Evolutionary conservation across 2,113 vertebrate genomes (phyloP), one percentile per base, ranked within the genome.

Genomic region (Psophia crepitans): DNA sequence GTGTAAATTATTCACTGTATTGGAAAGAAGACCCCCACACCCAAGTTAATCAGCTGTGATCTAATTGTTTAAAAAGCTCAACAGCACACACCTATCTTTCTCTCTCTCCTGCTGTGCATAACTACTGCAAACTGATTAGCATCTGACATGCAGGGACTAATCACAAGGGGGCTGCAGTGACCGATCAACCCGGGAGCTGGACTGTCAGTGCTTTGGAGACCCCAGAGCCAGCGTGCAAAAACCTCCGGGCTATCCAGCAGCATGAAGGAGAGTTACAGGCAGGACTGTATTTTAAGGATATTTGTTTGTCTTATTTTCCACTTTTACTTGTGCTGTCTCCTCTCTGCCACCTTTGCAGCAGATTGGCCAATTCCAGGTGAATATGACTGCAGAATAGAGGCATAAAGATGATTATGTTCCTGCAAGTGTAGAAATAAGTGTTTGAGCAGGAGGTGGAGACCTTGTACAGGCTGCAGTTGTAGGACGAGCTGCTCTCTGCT

Each of bases 151-250:
- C 28, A 32, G 35, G 16, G 39, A 17, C 65, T 91, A 30, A 87
- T 78, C 60, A 41, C 11, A 14, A 23, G 51, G 74, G 51, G 41
- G 68, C 35, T 76, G 63, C 37, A 32, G 58, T 30, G 27, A 68
- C 2, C 19, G 28, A 28, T 44, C 41, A 30, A 12, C 1, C 32
- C 2, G 1, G 30, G 46, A 78, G 54, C 46, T 46, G 61, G 13
- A 6, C 48, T 48, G 4, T 4, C 28, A 37, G 53, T 12, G 43
- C 30, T 28, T 17, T 33, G n/a, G 56, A 64, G 44, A 33, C 27
- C 41, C 53, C 48, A 22, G 81, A 44, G 60, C 30, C 16, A 1
- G 0, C 1, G 0, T 14, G 49, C 35, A 35, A 14, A 37, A 12
- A 21, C 6, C 43, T 54, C 37, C 4, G 63, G 26, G 53, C 80